phyloP scores from a whole-genome alignment of 2,888 invertebrate genomes.

The Fragum sueziense region DNA sequence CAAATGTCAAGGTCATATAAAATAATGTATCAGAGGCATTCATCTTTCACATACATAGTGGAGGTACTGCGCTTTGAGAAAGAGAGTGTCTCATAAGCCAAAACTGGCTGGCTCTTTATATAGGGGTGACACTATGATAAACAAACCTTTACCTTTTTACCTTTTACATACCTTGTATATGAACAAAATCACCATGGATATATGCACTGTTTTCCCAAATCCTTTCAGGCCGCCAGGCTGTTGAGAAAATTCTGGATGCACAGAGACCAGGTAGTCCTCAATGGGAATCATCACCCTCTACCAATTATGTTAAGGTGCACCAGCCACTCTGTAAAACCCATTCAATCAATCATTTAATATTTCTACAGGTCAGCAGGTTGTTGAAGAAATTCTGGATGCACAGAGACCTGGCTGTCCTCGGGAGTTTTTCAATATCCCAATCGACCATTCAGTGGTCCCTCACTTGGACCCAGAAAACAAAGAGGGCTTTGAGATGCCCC shows the following conservation, averaged over 20 bases:
- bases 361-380: slow-evolving; percentile 85
- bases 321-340: not conserved
- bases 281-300: not conserved
- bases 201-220: not conserved
- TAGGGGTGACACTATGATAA: too few relatives aligned
- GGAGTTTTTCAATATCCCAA: slow-evolving; percentile 85
- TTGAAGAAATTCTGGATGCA: slow-evolving; percentile 86
- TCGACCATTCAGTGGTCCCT: slow-evolving; percentile 84
- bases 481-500: slow-evolving; percentile 83
- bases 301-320: not conserved
- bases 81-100: too few relatives aligned
- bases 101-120: too few relatives aligned
- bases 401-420: slow-evolving; percentile 86
- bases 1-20: too few relatives aligned
- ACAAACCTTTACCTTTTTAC: too few relatives aligned
- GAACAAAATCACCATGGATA: not conserved
- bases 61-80: too few relatives aligned
- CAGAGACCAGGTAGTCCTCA: not conserved
- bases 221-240: not conserved
- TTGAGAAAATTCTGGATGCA: not conserved
- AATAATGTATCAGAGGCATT: too few relatives aligned
- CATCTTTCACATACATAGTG: too few relatives aligned
- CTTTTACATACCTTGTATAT: too few relatives aligned
- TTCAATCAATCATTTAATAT: not conserved
- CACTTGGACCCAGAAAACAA: slow-evolving; percentile 74